A percentile compares a stretch with the other conserved stretches of the same genome.
Evolutionary conservation across 2,888 invertebrate genomes (phyloP).

Genomic region (Anaspis maculata): DNA sequence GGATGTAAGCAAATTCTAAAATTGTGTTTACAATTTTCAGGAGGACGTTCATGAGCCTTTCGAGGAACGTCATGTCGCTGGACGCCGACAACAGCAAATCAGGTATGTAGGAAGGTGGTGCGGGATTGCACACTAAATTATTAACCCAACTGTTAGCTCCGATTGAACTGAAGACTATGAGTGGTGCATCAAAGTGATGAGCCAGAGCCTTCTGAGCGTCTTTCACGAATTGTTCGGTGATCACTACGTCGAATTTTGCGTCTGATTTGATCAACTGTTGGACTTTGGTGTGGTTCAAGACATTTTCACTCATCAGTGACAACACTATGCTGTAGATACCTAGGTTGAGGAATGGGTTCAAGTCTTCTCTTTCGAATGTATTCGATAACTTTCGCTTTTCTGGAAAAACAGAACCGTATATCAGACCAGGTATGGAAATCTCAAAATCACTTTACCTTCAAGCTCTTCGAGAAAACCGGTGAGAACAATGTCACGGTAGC

Average conservation of each 20-base stretch:
- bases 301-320: no score
- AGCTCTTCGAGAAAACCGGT: slow-evolving; percentile 5
- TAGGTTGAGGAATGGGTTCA: not conserved
- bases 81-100: slow-evolving; percentile 40
- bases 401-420: no score
- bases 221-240: slow-evolving; percentile 42
- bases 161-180: slow-evolving; percentile 38
- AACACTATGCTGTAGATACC: no score
- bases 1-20: slow-evolving; percentile 1
- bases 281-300: slow-evolving; percentile 16
- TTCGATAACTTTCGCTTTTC: no score
- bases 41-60: slow-evolving; percentile 44
- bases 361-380: not conserved
- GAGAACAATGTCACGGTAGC: slow-evolving; percentile 7
- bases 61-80: slow-evolving; percentile 42
- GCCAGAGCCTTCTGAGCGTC: slow-evolving; percentile 40
- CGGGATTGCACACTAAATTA: slow-evolving; percentile 43
- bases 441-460: no score
- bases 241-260: slow-evolving; percentile 33
- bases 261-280: slow-evolving; percentile 29
- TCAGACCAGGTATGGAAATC: no score
- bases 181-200: slow-evolving; percentile 30
- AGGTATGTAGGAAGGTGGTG: slow-evolving; percentile 45
- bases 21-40: not conserved
- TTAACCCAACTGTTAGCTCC: slow-evolving; percentile 42